Conservation (phyloP, 2,113 vertebrate species). For the Petrocephalus zakoni region DNA sequence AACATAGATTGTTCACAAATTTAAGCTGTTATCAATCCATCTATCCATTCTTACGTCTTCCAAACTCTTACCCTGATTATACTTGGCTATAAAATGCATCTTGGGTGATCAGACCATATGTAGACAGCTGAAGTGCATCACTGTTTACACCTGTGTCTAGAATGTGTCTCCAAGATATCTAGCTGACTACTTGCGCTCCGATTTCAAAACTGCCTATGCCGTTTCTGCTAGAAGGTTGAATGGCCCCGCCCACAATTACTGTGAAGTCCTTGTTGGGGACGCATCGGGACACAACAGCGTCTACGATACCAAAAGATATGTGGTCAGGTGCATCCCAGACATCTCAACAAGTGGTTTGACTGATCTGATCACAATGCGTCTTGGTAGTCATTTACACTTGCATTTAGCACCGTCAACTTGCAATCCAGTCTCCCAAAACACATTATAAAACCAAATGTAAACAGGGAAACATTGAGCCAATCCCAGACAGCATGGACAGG, state of each 20-base stretch:
- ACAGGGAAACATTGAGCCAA: not conserved
- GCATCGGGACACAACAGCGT: not conserved
- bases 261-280: not conserved
- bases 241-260: not conserved
- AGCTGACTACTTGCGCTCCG: not conserved
- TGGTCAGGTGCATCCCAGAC: not conserved
- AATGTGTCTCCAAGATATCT: not conserved
- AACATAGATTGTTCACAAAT: not conserved
- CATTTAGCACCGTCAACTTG: not conserved
- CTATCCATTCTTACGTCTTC: not conserved
- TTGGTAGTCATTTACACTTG: no score
- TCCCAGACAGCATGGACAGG: not conserved
- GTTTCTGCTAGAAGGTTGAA: not conserved
- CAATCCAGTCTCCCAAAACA: not conserved
- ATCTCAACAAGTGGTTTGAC: no score
- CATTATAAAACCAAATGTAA: not conserved
- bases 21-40: not conserved
- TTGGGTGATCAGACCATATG: not conserved
- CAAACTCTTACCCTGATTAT: not conserved
- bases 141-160: not conserved
- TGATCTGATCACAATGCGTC: not conserved
- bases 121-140: not conserved
- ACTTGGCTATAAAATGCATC: not conserved
- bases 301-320: not conserved
- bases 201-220: not conserved